A percentile compares a stretch with the other conserved stretches of the same genome.
These are phyloP conservation scores for Agonopterix subpropinquella DNA, from an alignment of 2,888 invertebrate genomes.

Conservation along the genomic window DNA sequence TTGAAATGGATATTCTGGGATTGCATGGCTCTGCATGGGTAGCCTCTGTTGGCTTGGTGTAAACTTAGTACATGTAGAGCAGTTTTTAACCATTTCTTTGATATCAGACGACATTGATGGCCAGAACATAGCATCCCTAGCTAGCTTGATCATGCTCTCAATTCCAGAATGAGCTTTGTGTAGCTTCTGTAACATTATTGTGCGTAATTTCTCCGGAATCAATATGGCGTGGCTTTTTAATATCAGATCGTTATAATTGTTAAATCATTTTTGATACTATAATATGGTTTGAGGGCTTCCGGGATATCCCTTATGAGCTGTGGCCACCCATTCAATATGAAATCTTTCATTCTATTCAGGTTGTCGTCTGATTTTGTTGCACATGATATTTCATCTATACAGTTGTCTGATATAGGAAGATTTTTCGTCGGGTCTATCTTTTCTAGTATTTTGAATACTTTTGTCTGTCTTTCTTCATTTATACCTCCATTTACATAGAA, in stretches of 20 bases:
- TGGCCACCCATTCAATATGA: too few relatives aligned
- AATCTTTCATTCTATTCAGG: too few relatives aligned
- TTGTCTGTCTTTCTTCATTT: too few relatives aligned
- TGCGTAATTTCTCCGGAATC: neutral
- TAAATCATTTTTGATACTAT: too few relatives aligned
- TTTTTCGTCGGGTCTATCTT: too few relatives aligned
- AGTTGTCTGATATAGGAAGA: too few relatives aligned
- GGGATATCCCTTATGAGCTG: too few relatives aligned
- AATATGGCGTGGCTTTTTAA: constrained; percentile 1
- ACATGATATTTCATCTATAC: too few relatives aligned
- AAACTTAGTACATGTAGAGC: neutral
- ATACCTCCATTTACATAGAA: too few relatives aligned
- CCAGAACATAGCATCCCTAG: constrained; percentile 1
- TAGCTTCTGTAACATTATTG: neutral
- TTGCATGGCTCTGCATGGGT: neutral
- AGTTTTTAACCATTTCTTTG: neutral
- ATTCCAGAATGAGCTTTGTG: constrained; percentile 1
- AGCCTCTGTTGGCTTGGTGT: neutral
- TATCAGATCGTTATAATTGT: neutral
- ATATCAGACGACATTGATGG: neutral
- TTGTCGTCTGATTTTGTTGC: too few relatives aligned
- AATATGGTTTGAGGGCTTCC: too few relatives aligned
- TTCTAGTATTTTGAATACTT: too few relatives aligned
- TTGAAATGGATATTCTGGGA: constrained; percentile 1
- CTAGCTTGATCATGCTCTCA: neutral